Evolutionary conservation across 2,888 invertebrate genomes (phyloP).

Genomic region (Drosophila anceps): DNA sequence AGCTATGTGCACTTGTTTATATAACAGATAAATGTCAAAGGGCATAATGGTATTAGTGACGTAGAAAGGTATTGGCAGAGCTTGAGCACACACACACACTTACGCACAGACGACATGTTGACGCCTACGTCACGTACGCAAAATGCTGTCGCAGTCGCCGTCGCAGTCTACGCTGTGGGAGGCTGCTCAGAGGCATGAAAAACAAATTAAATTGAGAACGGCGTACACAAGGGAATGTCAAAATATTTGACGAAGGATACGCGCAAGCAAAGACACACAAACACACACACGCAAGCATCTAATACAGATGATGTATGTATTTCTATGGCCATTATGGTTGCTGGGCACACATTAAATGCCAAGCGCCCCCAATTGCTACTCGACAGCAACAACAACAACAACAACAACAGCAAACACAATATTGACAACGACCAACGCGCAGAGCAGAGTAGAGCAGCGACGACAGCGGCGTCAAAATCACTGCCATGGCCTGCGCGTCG

Average conservation of each 20-base stretch:
- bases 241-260: constrained; percentile 59
- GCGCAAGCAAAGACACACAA: constrained; percentile 14
- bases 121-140: constrained; percentile 46
- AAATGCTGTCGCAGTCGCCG: constrained; percentile 28
- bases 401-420: constrained; percentile 25
- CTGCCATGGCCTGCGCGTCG: constrained; percentile 69
- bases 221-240: constrained; percentile 47
- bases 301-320: background rate
- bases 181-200: constrained; percentile 42
- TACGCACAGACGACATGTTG: constrained; percentile 27
- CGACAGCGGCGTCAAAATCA: constrained; percentile 54
- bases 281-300: constrained; percentile 10
- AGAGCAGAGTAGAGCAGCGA: constrained; percentile 31
- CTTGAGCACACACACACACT: constrained; percentile 35
- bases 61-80: constrained; percentile 51
- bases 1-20: constrained; percentile 10
- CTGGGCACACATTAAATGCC: constrained; percentile 20
- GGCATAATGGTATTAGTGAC: constrained; percentile 57
- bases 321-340: constrained; percentile 35
- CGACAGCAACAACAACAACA: constrained; percentile 31
- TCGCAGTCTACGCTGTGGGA: constrained; percentile 42
- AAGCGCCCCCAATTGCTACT: constrained; percentile 30
- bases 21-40: constrained; percentile 71
- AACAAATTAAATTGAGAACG: constrained; percentile 48
- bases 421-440: constrained; percentile 60